Evolutionary conservation across 2,797 vertebrate species (phyloP).

Genomic region (Xenentodon cancila): DNA sequence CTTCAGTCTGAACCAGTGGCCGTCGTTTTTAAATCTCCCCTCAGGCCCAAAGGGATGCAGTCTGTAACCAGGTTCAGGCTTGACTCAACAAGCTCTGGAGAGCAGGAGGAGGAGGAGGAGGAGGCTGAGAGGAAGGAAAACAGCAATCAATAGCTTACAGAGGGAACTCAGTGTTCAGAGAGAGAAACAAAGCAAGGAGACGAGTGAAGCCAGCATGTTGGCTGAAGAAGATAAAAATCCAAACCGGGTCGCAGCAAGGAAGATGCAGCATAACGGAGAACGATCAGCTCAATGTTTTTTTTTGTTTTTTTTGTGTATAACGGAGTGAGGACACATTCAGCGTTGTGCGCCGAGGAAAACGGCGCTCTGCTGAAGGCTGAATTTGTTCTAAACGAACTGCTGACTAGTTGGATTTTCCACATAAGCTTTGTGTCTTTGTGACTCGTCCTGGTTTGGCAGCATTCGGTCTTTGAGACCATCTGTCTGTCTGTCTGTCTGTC

Average conservation of each 20-base stretch:
- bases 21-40: slow-evolving; percentile 52
- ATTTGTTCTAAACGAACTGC: slow-evolving; percentile 55
- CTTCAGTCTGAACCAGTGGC: slow-evolving; percentile 37
- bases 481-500: slow-evolving; percentile 53
- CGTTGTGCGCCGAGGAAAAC: slow-evolving; percentile 37
- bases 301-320: slow-evolving; percentile 23
- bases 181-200: slow-evolving; percentile 17
- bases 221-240: slow-evolving; percentile 30
- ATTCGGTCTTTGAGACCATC: slow-evolving; percentile 49
- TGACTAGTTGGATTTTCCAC: slow-evolving; percentile 41
- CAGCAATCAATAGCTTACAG: slow-evolving; percentile 59
- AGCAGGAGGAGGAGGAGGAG: slow-evolving; percentile 40
- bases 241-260: slow-evolving; percentile 34
- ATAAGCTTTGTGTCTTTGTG: slow-evolving; percentile 12
- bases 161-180: slow-evolving; percentile 48
- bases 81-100: slow-evolving; percentile 59
- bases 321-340: slow-evolving; percentile 32
- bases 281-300: slow-evolving; percentile 28
- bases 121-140: slow-evolving; percentile 48
- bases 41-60: slow-evolving; percentile 35
- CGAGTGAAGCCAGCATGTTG: slow-evolving; percentile 19
- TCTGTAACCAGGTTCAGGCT: slow-evolving; percentile 41
- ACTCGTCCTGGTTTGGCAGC: slow-evolving; percentile 46
- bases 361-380: slow-evolving; percentile 37
- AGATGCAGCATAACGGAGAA: slow-evolving; percentile 17